Evolutionary conservation across 2,797 vertebrate species (phyloP).

Genomic region (Acanthurus lineatus): DNA sequence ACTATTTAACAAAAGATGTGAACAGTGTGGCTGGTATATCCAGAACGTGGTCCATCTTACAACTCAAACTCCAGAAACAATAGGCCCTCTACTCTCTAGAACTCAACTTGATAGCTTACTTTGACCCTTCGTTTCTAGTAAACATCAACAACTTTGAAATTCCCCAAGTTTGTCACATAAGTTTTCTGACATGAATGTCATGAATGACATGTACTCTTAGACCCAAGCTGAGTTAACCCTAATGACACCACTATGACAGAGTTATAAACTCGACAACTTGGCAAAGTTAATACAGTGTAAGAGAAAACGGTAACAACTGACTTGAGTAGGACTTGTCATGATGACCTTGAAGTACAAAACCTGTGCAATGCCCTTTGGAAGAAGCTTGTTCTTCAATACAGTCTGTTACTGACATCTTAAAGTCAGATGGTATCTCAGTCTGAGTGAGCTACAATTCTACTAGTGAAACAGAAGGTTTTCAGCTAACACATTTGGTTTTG

Average conservation of each 20-base stretch:
- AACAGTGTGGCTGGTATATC: neutral
- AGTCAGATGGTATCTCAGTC: neutral
- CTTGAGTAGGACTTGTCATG: neutral
- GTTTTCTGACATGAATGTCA: neutral
- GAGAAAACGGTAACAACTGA: neutral
- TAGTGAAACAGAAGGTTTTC: neutral
- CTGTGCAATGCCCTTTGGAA: no score
- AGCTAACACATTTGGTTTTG: neutral
- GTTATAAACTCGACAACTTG: neutral
- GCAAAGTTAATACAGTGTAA: no score
- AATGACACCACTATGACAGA: neutral
- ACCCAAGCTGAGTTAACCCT: neutral
- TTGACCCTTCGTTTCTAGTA: neutral
- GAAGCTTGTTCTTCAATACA: neutral
- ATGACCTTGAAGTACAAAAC: neutral
- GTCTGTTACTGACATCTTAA: neutral
- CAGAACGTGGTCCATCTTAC: neutral
- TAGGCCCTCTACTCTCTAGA: neutral
- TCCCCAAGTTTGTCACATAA: neutral
- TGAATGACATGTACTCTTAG: no score
- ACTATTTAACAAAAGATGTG: neutral
- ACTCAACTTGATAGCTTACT: neutral
- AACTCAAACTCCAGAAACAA: neutral
- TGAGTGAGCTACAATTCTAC: slow-evolving; percentile 3
- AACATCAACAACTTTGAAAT: no score